Percentiles rank a stretch among this genome's conserved stretches.
Conservation (phyloP, 2,797 vertebrate genomes). For the Cottoperca gobio region DNA sequence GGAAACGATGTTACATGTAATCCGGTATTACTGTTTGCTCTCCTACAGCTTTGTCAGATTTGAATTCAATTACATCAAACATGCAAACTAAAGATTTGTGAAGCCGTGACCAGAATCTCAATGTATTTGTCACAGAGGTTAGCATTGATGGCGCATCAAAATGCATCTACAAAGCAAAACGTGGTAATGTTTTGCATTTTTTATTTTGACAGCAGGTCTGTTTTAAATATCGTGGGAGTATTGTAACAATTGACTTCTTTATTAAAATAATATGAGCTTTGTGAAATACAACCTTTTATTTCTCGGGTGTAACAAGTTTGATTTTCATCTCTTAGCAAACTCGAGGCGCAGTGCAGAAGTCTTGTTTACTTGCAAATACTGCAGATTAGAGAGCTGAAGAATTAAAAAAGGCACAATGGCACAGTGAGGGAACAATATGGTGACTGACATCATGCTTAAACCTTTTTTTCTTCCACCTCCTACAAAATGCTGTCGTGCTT, state of each 20-base stretch:
- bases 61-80: background rate
- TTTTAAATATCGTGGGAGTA: background rate
- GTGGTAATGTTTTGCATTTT: background rate
- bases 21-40: background rate
- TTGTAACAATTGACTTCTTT: background rate
- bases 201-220: background rate
- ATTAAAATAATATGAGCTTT: background rate
- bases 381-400: background rate
- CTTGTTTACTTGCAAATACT: background rate
- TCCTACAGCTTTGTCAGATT: background rate
- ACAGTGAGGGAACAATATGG: background rate
- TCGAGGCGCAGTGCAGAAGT: background rate
- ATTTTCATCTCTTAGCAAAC: background rate
- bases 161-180: background rate
- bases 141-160: background rate
- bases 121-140: background rate
- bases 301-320: background rate
- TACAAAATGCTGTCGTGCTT: background rate
- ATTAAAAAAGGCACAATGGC: background rate
- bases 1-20: background rate
- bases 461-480: slow-evolving; percentile 11
- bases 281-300: background rate
- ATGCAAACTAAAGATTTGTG: background rate
- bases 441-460: background rate
- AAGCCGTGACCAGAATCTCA: too few relatives aligned